A percentile compares a stretch with the other conserved stretches of the same genome.
Conservation (phyloP, 1,140 invertebrate species). For the Rhynchophorus ferrugineus region DNA sequence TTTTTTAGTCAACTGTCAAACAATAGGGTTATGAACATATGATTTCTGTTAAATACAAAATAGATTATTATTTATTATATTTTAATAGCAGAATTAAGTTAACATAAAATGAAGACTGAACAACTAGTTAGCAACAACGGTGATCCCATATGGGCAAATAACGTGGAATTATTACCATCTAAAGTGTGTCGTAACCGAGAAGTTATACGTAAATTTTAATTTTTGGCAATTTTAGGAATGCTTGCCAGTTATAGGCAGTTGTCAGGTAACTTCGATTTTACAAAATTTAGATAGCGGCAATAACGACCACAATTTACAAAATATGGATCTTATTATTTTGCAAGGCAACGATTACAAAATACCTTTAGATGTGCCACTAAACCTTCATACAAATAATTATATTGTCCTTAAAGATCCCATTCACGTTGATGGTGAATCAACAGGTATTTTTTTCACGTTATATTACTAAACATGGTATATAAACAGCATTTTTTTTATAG, state of each 20-base stretch:
- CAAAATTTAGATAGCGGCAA: constrained; percentile 29
- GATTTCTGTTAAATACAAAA: not conserved
- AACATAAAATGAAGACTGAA: constrained; percentile 28
- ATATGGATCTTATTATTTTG: constrained; percentile 30
- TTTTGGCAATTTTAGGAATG: constrained; percentile 29
- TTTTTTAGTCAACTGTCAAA: too few relatives aligned
- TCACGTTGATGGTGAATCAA: not conserved
- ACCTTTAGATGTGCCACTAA: constrained; percentile 19
- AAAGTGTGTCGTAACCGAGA: constrained; percentile 19
- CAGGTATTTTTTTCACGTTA: not conserved
- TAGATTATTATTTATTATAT: too few relatives aligned
- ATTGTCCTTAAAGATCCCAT: constrained; percentile 28
- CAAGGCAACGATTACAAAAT: constrained; percentile 29
- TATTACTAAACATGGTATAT: not conserved
- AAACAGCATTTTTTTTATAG: constrained; percentile 6
- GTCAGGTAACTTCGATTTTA: constrained; percentile 35
- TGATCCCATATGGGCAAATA: constrained; percentile 29
- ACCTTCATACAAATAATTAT: constrained; percentile 22
- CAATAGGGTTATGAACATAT: too few relatives aligned
- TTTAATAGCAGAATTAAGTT: too few relatives aligned
- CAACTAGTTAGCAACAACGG: constrained; percentile 10
- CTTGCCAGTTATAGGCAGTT: constrained; percentile 34
- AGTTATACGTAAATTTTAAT: too few relatives aligned
- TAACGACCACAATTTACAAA: constrained; percentile 20
- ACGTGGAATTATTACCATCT: constrained; percentile 25